Evolutionary conservation across 2,797 vertebrate genomes (phyloP).

Genomic region (Tiaroga cobitis): DNA sequence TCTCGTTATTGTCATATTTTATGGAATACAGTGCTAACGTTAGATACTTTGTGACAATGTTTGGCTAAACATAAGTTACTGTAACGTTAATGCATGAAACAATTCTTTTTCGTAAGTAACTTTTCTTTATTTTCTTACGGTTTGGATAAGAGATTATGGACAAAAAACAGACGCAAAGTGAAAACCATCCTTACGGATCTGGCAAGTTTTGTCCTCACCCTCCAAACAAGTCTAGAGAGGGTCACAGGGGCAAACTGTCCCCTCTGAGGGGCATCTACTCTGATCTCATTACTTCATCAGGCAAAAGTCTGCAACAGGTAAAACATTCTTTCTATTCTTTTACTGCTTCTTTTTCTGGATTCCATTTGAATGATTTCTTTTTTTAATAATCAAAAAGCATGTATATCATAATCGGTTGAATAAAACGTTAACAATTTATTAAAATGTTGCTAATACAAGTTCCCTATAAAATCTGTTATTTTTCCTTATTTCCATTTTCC

Average conservation of each 20-base stretch:
- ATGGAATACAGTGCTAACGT: not conserved
- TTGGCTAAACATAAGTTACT: not conserved
- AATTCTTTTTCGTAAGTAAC: not conserved
- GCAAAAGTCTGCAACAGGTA: constrained; percentile 71
- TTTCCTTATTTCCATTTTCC: not conserved
- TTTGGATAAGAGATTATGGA: constrained; percentile 64
- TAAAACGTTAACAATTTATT: not conserved
- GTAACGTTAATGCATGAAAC: not conserved
- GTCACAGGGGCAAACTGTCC: constrained; percentile 48
- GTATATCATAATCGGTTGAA: not conserved
- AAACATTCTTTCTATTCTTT: constrained; percentile 5
- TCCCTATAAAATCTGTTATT: not conserved
- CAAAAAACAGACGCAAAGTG: not conserved
- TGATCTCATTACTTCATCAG: constrained; percentile 68
- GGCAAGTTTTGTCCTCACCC: constrained; percentile 59
- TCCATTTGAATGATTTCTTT: not conserved
- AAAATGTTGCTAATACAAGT: too few relatives aligned
- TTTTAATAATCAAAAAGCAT: not conserved
- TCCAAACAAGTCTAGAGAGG: constrained; percentile 49
- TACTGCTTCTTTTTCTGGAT: not conserved
- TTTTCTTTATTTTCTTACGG: not conserved
- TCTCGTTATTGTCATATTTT: not conserved
- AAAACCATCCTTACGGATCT: constrained; percentile 25
- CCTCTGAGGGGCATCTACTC: constrained; percentile 72
- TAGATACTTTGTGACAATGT: not conserved